Base-by-base conservation (phyloP, 2,888 invertebrate species). In the Vannuccia rotundouncinata region DNA sequence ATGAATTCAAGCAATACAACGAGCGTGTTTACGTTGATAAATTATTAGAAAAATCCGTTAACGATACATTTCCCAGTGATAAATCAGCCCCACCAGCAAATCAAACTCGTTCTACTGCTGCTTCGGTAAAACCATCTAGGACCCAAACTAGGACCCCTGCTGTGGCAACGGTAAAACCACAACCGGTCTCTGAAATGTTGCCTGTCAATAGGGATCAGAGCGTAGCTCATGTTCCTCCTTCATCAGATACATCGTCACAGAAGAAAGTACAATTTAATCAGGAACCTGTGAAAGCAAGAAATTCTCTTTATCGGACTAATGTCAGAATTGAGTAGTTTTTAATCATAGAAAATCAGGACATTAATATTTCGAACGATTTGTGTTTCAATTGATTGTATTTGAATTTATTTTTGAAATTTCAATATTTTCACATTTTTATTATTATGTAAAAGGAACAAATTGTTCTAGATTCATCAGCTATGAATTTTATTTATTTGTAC, bases 1-100 rank as follows among this genome's bases (percentile, higher is more conserved):
- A 66, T 66, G 66, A 66, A 13, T 66, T 66, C 25, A 66, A 66
- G 66, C 66, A 66, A 27, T 22, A 66, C 66, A 66, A 66, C 66
- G 66, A 66, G 25, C 66, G 66, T 2, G 66, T 66, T 22, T 22
- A 66, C 25, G 17, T 66, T 17, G 66, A 66, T 22, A 5, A 27
- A 22, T 5, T 2, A 22, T 27, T 66, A 2, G 66, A 66, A 27
- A 45, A 45, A 17, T 45, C 45, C 10, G 45, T 45, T 5, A 66
- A 66, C 13, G 66, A 22, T 22, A 2, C 25, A 17, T 22, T 66
- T 5, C n/a, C n/a, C n/a, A n/a, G n/a, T n/a, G 25, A 66, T 13
- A 66, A 22, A 17, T 66, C 25, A 22, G 2, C 5, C 2, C 66
- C 66, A 66, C 17, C 25, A 22, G n/a, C n/a, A n/a, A n/a, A n/a